Conservation (phyloP, 2,888 invertebrate species). For the Phengaris arion region DNA sequence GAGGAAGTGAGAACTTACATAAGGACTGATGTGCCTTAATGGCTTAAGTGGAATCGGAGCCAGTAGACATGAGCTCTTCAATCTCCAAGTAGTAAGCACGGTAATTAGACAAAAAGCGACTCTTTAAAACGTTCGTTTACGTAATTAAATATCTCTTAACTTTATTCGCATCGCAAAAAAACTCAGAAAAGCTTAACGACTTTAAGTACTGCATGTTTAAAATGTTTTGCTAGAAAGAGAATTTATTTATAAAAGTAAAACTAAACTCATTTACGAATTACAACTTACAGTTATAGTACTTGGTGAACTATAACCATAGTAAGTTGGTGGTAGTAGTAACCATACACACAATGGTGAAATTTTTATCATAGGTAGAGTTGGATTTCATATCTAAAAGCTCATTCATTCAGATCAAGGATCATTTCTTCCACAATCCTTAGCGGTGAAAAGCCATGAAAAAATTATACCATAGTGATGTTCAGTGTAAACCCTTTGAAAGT, state of each 20-base stretch:
- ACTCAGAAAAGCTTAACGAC: background rate
- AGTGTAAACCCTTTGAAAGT: conserved; percentile 2
- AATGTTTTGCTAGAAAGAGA: background rate
- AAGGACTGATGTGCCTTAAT: conserved; percentile 65
- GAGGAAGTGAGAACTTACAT: conserved; percentile 58
- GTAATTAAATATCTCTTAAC: conserved; percentile 14
- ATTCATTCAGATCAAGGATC: no score
- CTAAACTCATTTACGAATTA: background rate
- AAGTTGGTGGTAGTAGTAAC: no score
- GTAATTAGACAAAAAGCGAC: background rate
- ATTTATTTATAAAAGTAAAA: background rate
- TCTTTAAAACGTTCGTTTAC: background rate
- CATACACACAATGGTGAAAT: no score
- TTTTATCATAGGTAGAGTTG: no score
- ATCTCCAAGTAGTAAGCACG: background rate
- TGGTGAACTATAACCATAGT: no score
- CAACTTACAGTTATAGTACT: no score
- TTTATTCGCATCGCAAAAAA: background rate
- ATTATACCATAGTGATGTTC: background rate
- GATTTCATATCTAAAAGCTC: no score
- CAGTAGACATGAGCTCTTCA: conserved; percentile 1
- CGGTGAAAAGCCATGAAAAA: background rate
- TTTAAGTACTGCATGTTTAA: background rate
- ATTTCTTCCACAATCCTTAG: background rate
- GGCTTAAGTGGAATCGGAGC: conserved; percentile 41